Conservation (phyloP, 2,113 vertebrate genomes). For the Oreochromis tanganicae region DNA sequence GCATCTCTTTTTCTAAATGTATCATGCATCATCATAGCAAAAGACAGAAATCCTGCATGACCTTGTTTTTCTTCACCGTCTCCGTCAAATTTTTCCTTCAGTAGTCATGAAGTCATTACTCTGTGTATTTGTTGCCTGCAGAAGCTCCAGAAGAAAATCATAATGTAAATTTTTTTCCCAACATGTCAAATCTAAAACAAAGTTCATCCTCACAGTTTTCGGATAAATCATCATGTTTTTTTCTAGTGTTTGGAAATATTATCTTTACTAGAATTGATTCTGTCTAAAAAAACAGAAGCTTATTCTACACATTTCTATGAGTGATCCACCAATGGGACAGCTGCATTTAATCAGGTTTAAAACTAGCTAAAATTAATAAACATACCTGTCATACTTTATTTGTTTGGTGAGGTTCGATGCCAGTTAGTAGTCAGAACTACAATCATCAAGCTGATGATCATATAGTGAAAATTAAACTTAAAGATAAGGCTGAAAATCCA, state of each 20-base stretch:
- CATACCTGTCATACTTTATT: background rate
- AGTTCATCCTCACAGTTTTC: background rate
- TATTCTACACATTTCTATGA: background rate
- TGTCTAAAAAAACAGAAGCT: background rate
- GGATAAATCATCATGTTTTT: background rate
- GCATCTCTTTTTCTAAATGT: background rate
- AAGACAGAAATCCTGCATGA: background rate
- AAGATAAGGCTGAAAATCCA: background rate
- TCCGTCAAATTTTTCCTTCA: background rate
- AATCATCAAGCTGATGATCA: background rate
- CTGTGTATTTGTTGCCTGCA: background rate
- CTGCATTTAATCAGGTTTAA: background rate
- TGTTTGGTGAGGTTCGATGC: background rate
- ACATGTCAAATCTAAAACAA: background rate
- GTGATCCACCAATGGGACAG: background rate
- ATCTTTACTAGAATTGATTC: background rate
- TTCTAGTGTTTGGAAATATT: background rate
- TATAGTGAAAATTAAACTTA: background rate
- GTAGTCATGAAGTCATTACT: background rate
- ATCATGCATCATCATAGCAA: background rate
- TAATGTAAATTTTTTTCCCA: background rate
- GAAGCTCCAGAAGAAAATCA: background rate
- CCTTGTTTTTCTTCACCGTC: background rate
- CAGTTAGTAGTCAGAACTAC: background rate
- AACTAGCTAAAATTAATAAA: background rate